A percentile compares a stretch with the other conserved stretches of the same genome.
Conservation (phyloP, 2,113 vertebrate species). For the Penelope pileata region DNA sequence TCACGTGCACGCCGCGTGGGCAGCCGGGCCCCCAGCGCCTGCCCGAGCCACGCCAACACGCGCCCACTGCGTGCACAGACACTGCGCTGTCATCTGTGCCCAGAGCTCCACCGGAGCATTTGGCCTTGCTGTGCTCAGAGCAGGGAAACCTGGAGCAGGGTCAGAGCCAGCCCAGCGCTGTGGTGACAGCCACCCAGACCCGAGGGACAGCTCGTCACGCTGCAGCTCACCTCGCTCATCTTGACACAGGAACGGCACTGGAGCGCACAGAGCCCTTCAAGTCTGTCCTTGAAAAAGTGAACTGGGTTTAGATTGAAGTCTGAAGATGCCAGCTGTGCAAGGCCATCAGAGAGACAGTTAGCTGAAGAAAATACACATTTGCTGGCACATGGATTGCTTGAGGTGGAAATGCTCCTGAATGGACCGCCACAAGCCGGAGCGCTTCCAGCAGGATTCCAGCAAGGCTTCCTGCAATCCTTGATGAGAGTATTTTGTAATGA, state of each 20-base stretch:
- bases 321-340: background rate
- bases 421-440: background rate
- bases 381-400: background rate
- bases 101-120: background rate
- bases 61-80: background rate
- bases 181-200: background rate
- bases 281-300: background rate
- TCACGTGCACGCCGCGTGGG: background rate
- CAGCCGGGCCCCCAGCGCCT: background rate
- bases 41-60: accelerated
- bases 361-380: background rate
- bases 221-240: accelerated
- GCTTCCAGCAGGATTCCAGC: background rate
- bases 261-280: background rate
- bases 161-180: background rate
- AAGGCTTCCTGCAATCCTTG: background rate
- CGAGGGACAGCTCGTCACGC: no score
- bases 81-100: background rate
- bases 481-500: background rate
- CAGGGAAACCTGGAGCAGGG: background rate
- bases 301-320: background rate
- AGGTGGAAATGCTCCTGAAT: background rate
- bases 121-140: background rate
- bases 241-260: accelerated
- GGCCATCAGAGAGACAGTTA: background rate